Evolutionary conservation across 2,888 invertebrate species (phyloP), one percentile per base, ranked within the genome.

Genomic region (Hirtodrosophila alboralis): DNA sequence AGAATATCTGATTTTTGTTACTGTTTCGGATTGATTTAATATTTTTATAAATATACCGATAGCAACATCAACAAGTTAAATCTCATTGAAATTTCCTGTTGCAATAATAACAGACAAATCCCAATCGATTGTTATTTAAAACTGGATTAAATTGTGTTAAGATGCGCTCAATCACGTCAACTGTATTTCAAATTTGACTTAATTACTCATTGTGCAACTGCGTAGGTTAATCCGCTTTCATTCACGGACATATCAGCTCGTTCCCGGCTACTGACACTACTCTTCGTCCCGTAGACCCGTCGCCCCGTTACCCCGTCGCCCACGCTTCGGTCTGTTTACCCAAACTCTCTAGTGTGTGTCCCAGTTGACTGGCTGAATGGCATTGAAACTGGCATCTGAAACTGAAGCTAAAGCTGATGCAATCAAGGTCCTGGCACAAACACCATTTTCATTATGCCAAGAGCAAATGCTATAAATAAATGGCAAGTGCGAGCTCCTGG

Each of bases 391-490:
- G 31, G 14, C 1, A n/a, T 18, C 36, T 37, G 36, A 10, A 21
- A 8, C 37, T 37, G 37, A 31, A 44, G 26, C 47, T 27, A 41
- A 52, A 12, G 13, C 37, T 45, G 43, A 33, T n/a, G 28, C 38
- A 13, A 14, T n/a, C 54, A 30, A 30, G 59, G 33, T 40, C 7
- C 27, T 12, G 27, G 34, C 37, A 18, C 18, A 33, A 28, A 23
- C 53, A 18, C 30, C 47, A 59, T 60, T 52, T 47, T 34, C 30
- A 60, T 56, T 31, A 38, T 26, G 28, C n/a, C 9, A 13, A n/a
- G 27, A 38, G 47, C 34, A 30, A 34, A 16, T 31, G 33, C 75
- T 74, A 77, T 77, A 58, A 63, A 75, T 75, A 75, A 49, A 58
- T 52, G 48, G 52, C 33, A 33, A 60, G 47, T 30, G 51, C 41